Evolutionary conservation across 1,140 invertebrate species (phyloP), one percentile per base, ranked within the genome.

Genomic region (Berghia stephanieae): DNA sequence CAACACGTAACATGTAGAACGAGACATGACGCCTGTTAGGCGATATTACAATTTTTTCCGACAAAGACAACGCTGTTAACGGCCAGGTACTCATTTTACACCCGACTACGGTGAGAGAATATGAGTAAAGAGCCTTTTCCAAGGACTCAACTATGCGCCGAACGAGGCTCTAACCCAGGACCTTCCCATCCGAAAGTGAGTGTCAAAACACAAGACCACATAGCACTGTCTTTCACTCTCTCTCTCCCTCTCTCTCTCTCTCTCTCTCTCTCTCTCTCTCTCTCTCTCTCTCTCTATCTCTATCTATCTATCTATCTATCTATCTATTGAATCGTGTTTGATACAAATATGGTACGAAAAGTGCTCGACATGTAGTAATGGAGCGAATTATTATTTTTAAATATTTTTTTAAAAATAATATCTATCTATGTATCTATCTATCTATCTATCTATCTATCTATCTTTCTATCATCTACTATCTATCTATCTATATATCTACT

Each of bases 301-400:
- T 68, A 36, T 68, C 8, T 36, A 18, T 68, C 40, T 68, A 18
- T 68, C 66, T 68, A 18, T 34, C 8, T 68, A 18, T 68, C 66
- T 68, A 36, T 68, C 16, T 68, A 18, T 68, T n/a, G 21, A n/a
- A n/a, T 36, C 5, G 10, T 16, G 27, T 63, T 21, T 10, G 57
- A 10, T 16, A 21, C 8, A 21, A 31, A 16, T 10, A 21, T 10
- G 13, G 57, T 63, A 21, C 13, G 10, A 27, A 21, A 27, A 16
- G 27, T 63, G 57, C 27, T 10, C 27, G 57, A 16, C 13, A n/a
- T 60, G 6, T 60, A 8, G 21, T 27, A n/a, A 8, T 60, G 21
- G 21, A 8, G 21, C 57, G 21, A 8, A n/a, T 27, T 60, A 8
- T 8, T 27, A n/a, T 13, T 60, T 27, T 60, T n/a, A n/a, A 8